Base-by-base conservation (phyloP, 64 coral and sea anemone species). In the Montipora sp. region DNA sequence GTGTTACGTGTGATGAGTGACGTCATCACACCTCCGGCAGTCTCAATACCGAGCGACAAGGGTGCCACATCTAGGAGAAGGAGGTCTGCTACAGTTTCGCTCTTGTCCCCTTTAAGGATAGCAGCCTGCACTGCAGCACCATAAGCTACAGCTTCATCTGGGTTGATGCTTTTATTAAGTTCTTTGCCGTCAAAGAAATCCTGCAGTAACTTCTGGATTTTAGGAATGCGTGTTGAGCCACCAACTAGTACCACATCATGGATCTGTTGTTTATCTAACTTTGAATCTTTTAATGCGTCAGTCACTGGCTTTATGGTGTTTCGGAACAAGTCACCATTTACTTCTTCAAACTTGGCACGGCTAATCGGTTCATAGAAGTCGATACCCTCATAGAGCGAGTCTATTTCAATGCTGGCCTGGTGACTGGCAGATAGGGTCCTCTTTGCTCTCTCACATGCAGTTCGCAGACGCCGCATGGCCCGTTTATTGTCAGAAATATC, bases 11-110 rank as follows among this genome's bases (percentile, higher is more conserved):
- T 9, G 66, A 94, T 84, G 48, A 94, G 87, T 4, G 51, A 19
- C 44, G 87, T 90, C 87, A 94, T 90, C 9, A 94, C 93, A 61
- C 93, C 87, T 43, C 93, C 93, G 60, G 87, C 87, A 1, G 93
- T 94, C 72, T 94, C 93, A 55, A 94, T 80, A 61, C 93, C 93
- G 10, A 94, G 77, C 16, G 93, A 94, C 67, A 94, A 77, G 51
- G 93, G 93, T 20, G 93, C 87, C 22, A 94, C 93, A 82, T 94
- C 93, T 12, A 94, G 65, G 27, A 94, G 80, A 36, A 94, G 73
- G 9, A 94, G 87, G 80, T 94, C 93, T 23, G 90, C 68, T 19
- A 94, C 93, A 51, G 77, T 78, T 48, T 88, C 85, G 47, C 78
- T 83, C 61, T 94, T 88, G 87, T 94, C 93, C 46, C 93, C 93